Evolutionary conservation across 2,888 invertebrate genomes (phyloP).

Genomic region (Molanna angustata): DNA sequence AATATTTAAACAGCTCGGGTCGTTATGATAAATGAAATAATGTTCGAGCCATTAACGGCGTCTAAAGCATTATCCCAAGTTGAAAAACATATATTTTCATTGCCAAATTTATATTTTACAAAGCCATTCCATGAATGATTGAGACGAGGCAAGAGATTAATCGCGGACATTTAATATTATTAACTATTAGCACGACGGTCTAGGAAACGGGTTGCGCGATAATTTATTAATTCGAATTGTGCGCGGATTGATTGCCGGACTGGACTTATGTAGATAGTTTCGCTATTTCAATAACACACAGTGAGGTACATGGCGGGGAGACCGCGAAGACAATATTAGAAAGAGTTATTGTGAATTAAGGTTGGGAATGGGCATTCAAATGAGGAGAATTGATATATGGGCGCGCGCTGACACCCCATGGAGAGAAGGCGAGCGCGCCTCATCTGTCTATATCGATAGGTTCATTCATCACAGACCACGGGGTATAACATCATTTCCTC

Average conservation of each 20-base stretch:
- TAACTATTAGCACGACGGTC: background rate
- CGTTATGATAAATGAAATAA: background rate
- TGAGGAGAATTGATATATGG: conserved; percentile 16
- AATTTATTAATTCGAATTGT: conserved; percentile 2
- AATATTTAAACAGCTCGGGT: background rate
- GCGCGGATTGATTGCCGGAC: conserved; percentile 1
- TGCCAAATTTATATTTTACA: background rate
- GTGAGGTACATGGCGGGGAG: background rate
- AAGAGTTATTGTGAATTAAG: conserved; percentile 18
- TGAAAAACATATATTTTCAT: background rate
- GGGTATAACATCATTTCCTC: conserved; percentile 26
- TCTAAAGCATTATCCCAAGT: background rate
- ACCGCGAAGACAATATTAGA: conserved; percentile 15
- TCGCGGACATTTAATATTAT: conserved; percentile 4
- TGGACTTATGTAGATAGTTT: conserved; percentile 5
- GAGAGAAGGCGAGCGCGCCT: conserved; percentile 20
- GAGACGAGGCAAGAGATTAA: conserved; percentile 5
- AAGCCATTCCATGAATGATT: conserved; percentile 13
- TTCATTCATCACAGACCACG: conserved; percentile 31
- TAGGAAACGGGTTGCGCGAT: background rate
- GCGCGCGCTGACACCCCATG: conserved; percentile 20
- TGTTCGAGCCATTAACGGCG: background rate
- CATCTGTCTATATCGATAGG: conserved; percentile 23
- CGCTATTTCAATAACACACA: conserved; percentile 12
- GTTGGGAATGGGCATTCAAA: conserved; percentile 16